Percentiles rank a stretch among this genome's conserved stretches.
These are phyloP conservation scores for Drosophila elegans DNA, from an alignment of 1,140 invertebrate species.

Conservation along the genomic window DNA sequence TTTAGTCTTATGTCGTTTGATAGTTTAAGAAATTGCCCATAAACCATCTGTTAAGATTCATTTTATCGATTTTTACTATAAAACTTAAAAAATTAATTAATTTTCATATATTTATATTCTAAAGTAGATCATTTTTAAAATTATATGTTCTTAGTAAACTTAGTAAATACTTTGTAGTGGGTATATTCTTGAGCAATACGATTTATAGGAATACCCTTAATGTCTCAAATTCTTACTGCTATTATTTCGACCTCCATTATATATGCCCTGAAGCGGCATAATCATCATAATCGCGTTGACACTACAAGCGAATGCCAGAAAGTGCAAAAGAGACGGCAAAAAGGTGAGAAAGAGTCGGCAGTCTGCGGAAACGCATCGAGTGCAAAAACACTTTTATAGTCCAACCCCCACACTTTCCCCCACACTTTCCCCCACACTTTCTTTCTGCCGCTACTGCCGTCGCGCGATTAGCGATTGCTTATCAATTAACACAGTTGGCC, in stretches of 20 bases:
- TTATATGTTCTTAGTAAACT: no score
- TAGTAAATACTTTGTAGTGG: no score
- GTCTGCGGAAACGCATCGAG: conserved; percentile 14
- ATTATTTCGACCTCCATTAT: conserved; percentile 2
- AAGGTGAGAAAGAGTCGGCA: not conserved
- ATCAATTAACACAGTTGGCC: conserved; percentile 71
- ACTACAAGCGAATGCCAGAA: conserved; percentile 45
- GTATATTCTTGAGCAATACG: no score
- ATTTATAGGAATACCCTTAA: no score
- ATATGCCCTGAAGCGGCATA: conserved; percentile 60
- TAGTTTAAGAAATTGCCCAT: no score
- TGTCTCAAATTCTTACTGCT: not conserved
- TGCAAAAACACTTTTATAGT: conserved; percentile 4
- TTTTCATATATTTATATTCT: no score
- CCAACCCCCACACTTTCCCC: not conserved
- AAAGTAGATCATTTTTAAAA: no score
- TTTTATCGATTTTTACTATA: no score
- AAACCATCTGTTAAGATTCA: no score
- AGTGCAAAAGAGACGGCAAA: not conserved
- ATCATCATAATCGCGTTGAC: conserved; percentile 75
- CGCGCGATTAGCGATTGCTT: conserved; percentile 58
- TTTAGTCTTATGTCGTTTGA: no score
- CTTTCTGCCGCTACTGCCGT: not conserved
- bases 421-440: not conserved
- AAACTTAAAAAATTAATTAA: no score